A percentile compares a stretch with the other conserved stretches of the same genome.
phyloP scores from a whole-genome alignment of 2,113 vertebrate genomes.

The Engraulis encrasicolus region DNA sequence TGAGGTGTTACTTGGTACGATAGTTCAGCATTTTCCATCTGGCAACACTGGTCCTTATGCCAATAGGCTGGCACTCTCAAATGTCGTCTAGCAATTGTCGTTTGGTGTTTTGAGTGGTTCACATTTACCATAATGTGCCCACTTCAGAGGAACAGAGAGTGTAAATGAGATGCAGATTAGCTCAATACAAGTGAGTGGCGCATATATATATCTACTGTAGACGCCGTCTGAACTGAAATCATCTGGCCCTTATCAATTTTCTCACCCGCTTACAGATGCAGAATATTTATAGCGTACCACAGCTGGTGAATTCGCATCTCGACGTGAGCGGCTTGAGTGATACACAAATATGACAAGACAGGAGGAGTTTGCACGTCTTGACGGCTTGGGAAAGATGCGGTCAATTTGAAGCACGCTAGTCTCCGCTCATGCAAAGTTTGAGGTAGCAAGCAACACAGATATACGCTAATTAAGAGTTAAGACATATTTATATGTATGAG shows the following conservation, averaged over 20 bases:
- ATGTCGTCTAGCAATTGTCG: background rate
- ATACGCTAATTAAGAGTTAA: background rate
- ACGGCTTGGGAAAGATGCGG: background rate
- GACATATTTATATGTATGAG: too few species aligned
- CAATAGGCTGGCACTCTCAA: background rate
- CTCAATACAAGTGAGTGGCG: background rate
- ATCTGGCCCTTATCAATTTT: background rate
- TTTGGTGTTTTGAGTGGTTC: background rate
- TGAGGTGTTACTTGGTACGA: too few species aligned
- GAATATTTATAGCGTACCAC: background rate
- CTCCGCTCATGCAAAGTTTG: background rate
- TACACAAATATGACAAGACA: background rate
- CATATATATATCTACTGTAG: too few species aligned
- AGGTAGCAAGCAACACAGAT: background rate
- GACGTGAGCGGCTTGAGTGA: background rate
- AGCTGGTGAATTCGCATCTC: slow-evolving; percentile 2
- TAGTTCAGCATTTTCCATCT: too few species aligned
- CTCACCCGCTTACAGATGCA: background rate
- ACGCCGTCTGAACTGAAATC: background rate
- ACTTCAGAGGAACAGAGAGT: background rate
- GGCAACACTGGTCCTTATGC: too few species aligned
- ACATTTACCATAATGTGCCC: background rate
- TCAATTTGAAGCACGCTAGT: background rate
- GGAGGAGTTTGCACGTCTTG: background rate
- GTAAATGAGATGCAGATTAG: slow-evolving; percentile 15